Conservation (phyloP, 2,113 vertebrate genomes). For the Pedionomus torquatus region DNA sequence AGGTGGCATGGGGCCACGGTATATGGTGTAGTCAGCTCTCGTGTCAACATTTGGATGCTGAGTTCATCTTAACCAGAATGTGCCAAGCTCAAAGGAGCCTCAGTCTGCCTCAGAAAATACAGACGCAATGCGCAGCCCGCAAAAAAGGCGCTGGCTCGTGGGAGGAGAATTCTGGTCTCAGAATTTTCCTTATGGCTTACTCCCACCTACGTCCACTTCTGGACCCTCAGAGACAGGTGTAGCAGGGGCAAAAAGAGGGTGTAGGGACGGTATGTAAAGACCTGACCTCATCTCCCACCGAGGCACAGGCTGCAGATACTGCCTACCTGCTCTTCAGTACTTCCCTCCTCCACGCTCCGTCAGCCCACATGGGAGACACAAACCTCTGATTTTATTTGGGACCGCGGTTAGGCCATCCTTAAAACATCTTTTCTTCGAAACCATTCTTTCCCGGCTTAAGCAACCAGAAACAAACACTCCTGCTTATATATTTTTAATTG, state of each 20-base stretch:
- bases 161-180: background rate
- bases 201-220: background rate
- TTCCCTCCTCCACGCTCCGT: rapidly evolving
- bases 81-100: conserved; percentile 36
- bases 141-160: background rate
- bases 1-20: conserved; percentile 19
- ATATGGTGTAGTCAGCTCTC: conserved; percentile 44
- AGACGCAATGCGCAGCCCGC: background rate
- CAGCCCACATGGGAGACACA: background rate
- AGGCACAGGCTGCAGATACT: background rate
- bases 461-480: background rate
- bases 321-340: background rate
- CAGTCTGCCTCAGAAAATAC: conserved; percentile 5
- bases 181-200: background rate
- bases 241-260: background rate
- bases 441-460: background rate
- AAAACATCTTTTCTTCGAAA: conserved; percentile 7
- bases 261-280: background rate
- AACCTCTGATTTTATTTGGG: background rate
- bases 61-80: conserved; percentile 33
- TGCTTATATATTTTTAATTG: background rate
- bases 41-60: conserved; percentile 33
- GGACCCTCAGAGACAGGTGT: background rate
- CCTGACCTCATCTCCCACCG: background rate
- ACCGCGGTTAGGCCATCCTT: background rate